phyloP scores from a whole-genome alignment of 2,888 invertebrate genomes.

The Dicyrtoma fusca region DNA sequence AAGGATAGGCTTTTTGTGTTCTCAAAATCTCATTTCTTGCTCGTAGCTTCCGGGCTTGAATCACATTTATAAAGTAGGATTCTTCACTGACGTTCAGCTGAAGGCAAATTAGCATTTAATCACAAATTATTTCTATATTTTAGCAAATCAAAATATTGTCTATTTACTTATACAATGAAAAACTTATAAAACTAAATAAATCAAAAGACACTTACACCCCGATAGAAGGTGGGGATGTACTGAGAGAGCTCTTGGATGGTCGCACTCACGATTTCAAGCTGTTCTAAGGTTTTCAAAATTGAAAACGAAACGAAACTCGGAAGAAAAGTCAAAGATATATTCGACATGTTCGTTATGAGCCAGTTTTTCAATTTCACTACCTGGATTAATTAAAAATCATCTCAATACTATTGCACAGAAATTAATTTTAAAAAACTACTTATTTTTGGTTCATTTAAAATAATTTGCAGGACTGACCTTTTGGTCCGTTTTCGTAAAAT shows the following conservation, averaged over 20 bases:
- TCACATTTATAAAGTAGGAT: constrained; percentile 39
- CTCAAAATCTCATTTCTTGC: constrained; percentile 35
- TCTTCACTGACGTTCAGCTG: constrained; percentile 21
- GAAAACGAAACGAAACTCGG: neutral
- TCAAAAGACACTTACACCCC: constrained; percentile 26
- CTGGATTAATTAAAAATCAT: too few species aligned
- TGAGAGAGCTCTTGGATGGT: neutral
- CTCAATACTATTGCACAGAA: too few species aligned
- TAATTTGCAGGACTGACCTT: neutral
- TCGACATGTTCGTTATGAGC: too few species aligned
- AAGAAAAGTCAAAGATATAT: too few species aligned
- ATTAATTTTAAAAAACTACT: too few species aligned
- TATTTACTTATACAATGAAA: neutral
- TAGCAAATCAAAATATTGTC: too few species aligned
- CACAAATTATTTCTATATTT: neutral
- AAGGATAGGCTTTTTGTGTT: constrained; percentile 25
- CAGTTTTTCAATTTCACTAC: too few species aligned
- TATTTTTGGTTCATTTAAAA: too few species aligned
- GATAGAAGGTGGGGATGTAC: constrained; percentile 27
- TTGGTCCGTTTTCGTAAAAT: neutral
- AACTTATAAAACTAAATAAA: neutral
- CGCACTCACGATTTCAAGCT: constrained; percentile 18
- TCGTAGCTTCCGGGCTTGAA: constrained; percentile 37
- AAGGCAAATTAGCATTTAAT: neutral
- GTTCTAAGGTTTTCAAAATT: constrained; percentile 21